Conservation (phyloP, 2,113 vertebrate genomes). For the Cromileptes altivelis region DNA sequence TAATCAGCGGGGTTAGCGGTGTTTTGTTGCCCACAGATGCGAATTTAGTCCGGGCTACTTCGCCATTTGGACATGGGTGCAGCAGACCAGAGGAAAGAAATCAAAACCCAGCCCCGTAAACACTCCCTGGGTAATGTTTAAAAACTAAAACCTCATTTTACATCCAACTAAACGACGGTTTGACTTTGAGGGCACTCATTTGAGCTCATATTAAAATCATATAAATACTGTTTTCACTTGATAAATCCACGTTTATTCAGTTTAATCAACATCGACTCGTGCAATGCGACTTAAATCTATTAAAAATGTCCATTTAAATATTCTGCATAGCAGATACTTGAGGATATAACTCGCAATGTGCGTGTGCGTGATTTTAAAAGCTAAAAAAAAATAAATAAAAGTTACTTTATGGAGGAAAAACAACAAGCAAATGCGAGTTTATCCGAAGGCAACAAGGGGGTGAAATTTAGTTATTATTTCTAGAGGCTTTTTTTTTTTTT, state of each 20-base stretch:
- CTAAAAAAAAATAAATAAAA: slow-evolving; percentile 1
- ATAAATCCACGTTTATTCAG: neutral
- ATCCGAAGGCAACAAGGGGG: neutral
- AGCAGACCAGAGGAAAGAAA: slow-evolving; percentile 48
- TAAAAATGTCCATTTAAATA: slow-evolving; percentile 26
- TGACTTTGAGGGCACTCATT: neutral
- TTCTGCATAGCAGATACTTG: neutral
- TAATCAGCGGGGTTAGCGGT: slow-evolving; percentile 62
- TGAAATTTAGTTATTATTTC: too few relatives aligned
- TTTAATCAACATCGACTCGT: neutral
- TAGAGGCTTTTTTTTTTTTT: neutral
- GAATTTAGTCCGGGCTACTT: slow-evolving; percentile 44
- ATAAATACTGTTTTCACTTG: neutral
- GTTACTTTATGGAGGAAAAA: slow-evolving; percentile 24
- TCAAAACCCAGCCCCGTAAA: slow-evolving; percentile 39
- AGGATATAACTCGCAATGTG: neutral
- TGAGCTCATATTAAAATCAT: neutral
- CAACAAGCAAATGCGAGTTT: slow-evolving; percentile 24
- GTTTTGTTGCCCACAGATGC: slow-evolving; percentile 65
- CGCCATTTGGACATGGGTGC: slow-evolving; percentile 48
- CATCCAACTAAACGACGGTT: neutral
- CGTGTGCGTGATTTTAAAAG: neutral
- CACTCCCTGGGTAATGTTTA: slow-evolving; percentile 12
- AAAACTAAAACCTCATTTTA: neutral
- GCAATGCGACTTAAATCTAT: neutral